A percentile compares a stretch with the other conserved stretches of the same genome.
Conservation (phyloP, 2,113 vertebrate genomes). For the Verasper variegatus region DNA sequence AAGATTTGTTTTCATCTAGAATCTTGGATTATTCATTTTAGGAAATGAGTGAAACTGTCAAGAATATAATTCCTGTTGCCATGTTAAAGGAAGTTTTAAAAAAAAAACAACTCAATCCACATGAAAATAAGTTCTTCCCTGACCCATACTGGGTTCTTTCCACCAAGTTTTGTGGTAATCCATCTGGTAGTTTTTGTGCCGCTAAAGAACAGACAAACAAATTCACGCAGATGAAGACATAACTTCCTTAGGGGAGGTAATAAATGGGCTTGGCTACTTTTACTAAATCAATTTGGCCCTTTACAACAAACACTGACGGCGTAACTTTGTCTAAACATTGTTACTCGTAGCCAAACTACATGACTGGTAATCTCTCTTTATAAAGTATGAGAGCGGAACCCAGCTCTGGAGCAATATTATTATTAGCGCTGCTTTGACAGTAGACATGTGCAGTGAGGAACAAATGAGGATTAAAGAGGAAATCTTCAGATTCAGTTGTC, state of each 20-base stretch:
- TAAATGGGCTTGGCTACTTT: neutral
- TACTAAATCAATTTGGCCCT: neutral
- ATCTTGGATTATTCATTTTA: too few relatives aligned
- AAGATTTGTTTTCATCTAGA: too few relatives aligned
- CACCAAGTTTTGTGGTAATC: neutral
- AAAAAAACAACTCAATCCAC: too few relatives aligned
- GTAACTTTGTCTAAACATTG: neutral
- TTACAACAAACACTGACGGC: neutral
- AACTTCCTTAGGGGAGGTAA: neutral
- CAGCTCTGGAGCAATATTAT: neutral
- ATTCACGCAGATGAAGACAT: neutral
- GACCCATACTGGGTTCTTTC: neutral
- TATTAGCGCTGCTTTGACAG: neutral
- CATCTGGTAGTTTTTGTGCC: neutral
- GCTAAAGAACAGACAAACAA: neutral
- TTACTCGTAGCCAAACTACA: neutral
- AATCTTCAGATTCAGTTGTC: slow-evolving; percentile 1
- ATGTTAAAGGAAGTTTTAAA: too few relatives aligned
- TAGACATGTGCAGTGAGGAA: neutral
- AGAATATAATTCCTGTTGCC: neutral
- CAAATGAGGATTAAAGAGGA: neutral
- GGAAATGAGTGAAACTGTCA: too few relatives aligned
- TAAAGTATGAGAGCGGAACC: neutral
- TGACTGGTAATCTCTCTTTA: neutral
- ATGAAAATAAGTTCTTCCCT: too few relatives aligned